Base-by-base conservation (phyloP, 2,888 invertebrate genomes). In the Drosophila setosimentum region DNA sequence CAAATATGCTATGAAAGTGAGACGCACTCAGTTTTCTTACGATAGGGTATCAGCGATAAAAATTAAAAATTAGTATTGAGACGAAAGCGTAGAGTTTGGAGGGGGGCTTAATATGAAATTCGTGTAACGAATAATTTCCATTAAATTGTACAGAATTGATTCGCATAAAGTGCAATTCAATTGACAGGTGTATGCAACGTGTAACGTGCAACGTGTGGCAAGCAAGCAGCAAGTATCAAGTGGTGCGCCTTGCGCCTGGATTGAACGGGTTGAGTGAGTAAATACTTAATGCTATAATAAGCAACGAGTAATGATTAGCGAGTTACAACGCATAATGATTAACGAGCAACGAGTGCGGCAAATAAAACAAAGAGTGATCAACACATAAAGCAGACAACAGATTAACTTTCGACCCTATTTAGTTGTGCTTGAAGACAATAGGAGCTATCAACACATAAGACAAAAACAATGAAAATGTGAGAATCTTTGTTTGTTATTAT, bases 401-500 rank as follows among this genome's bases (percentile, higher is more conserved):
- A 53, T 59, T 51, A n/a, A 13, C 21, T 24, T 49, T 32, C 8
- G 61, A 29, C 16, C 30, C 13, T 11, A 6, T 30, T 69, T 55
- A 73, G 49, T 68, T 65, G 62, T 74, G 75, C 61, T 10, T 13
- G 11, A 24, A 7, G 55, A 69, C 59, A 78, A 63, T 60, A n/a
- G 51, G 1, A 54, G 33, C 13, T n/a, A 37, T 37, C 7, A 37
- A 37, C 7, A 30, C n/a, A 35, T 16, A 45, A 48, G 53, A 60
- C 55, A 63, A 59, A 50, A 54, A 68, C 70, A 70, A 73, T 76
- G 72, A 29, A 62, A 63, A 65, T 64, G 66, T 72, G 67, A 59
- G 65, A 68, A 70, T 65, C 65, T 63, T 70, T 50, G 21, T 40
- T 57, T 57, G 27, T 50, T 33, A 16, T 32, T 29, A 16, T 24